Percentiles rank a stretch among this genome's conserved stretches.
Conservation (phyloP, 2,888 invertebrate species). For the Reticulitermes lucifugus region DNA sequence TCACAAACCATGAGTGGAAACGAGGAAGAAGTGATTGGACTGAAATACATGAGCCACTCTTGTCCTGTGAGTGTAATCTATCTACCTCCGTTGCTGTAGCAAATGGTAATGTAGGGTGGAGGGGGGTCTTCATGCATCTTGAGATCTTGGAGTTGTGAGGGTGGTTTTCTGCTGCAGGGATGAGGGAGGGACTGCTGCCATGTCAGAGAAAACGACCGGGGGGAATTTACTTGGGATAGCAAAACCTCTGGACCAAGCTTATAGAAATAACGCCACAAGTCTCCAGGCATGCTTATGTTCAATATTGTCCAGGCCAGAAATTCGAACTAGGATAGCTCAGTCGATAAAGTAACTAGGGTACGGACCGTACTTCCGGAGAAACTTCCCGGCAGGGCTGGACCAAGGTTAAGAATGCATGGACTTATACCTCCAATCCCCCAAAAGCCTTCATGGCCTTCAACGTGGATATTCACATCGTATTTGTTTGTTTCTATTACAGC, state of each 20-base stretch:
- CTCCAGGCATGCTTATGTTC: background rate
- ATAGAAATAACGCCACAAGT: slow-evolving; percentile 31
- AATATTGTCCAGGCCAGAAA: background rate
- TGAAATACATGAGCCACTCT: slow-evolving; percentile 8
- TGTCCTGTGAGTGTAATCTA: slow-evolving; percentile 28
- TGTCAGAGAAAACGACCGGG: slow-evolving; percentile 49
- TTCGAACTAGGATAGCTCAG: no score
- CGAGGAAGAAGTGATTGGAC: background rate
- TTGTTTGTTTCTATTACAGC: no score
- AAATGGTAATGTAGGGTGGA: slow-evolving; percentile 50
- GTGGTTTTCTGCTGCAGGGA: slow-evolving; percentile 34
- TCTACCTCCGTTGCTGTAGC: slow-evolving; percentile 47
- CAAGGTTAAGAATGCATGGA: no score
- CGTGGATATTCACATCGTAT: no score
- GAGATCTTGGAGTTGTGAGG: slow-evolving; percentile 43
- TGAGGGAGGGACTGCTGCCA: slow-evolving; percentile 42
- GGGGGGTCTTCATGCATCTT: slow-evolving; percentile 41
- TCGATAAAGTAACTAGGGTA: no score
- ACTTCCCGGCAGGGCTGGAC: no score
- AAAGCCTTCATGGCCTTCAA: no score
- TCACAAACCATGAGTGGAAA: no score
- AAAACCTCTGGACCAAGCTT: slow-evolving; percentile 32
- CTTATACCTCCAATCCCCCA: no score
- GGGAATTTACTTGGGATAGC: slow-evolving; percentile 48
- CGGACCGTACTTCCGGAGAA: no score